phyloP scores from a whole-genome alignment of 2,888 invertebrate genomes.

The Tethea ocularis region DNA sequence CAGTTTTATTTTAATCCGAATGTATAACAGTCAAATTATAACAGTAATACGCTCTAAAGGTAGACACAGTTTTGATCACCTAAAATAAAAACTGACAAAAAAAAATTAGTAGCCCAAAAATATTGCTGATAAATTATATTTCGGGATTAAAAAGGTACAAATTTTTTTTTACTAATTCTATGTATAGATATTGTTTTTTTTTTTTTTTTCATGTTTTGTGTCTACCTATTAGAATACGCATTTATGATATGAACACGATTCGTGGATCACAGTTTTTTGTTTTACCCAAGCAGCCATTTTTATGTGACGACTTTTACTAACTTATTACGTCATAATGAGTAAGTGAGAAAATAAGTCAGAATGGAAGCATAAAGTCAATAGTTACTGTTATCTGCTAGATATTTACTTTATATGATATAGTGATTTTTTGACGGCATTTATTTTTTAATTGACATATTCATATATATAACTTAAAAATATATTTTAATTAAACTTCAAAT shows the following conservation, averaged over 20 bases:
- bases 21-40: slow-evolving; percentile 49
- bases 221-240: not conserved
- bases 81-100: too few relatives aligned
- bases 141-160: too few relatives aligned
- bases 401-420: too few relatives aligned
- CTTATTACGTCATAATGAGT: not conserved
- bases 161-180: too few relatives aligned
- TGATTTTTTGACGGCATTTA: too few relatives aligned
- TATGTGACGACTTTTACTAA: slow-evolving; percentile 33
- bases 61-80: not conserved
- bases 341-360: not conserved
- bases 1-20: slow-evolving; percentile 47
- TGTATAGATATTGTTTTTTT: not conserved
- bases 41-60: slow-evolving; percentile 3
- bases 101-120: too few relatives aligned
- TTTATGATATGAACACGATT: slow-evolving; percentile 60
- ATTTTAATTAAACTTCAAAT: too few relatives aligned
- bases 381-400: too few relatives aligned
- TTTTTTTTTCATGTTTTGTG: not conserved
- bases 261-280: slow-evolving; percentile 54
- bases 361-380: not conserved
- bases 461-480: too few relatives aligned
- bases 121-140: too few relatives aligned
- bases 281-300: slow-evolving; percentile 29
- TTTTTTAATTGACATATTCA: too few relatives aligned